Conservation (phyloP, 1,140 invertebrate genomes). For the Wasmannia auropunctata region DNA sequence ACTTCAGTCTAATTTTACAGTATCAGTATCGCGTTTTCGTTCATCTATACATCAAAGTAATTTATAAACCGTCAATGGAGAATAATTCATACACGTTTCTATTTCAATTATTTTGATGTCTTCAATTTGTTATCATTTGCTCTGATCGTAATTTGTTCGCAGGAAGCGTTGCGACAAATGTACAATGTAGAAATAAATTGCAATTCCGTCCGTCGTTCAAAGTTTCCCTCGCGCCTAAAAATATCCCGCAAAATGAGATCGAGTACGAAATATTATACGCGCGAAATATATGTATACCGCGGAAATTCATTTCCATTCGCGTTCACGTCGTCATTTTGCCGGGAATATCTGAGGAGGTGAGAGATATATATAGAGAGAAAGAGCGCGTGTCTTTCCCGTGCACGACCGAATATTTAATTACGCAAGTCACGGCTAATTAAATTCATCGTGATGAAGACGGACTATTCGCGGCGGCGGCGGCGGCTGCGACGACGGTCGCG, state of each 20-base stretch:
- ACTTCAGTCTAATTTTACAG: neutral
- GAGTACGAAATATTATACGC: neutral
- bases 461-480: neutral
- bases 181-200: conserved; percentile 25
- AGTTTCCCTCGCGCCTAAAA: neutral
- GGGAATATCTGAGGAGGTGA: neutral
- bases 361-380: no score
- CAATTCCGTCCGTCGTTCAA: neutral
- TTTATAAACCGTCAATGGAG: neutral
- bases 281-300: neutral
- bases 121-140: neutral
- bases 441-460: conserved; percentile 21
- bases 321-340: neutral
- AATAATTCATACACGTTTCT: neutral
- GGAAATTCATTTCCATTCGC: conserved; percentile 20
- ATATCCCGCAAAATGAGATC: neutral
- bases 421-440: conserved; percentile 35
- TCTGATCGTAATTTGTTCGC: neutral
- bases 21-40: neutral
- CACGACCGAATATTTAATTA: conserved; percentile 37
- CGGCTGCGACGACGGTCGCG: neutral
- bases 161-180: neutral
- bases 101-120: neutral
- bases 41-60: neutral
- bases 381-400: neutral